Evolutionary conservation across 2,797 vertebrate species (phyloP).

Genomic region (Sebastes elongatus): DNA sequence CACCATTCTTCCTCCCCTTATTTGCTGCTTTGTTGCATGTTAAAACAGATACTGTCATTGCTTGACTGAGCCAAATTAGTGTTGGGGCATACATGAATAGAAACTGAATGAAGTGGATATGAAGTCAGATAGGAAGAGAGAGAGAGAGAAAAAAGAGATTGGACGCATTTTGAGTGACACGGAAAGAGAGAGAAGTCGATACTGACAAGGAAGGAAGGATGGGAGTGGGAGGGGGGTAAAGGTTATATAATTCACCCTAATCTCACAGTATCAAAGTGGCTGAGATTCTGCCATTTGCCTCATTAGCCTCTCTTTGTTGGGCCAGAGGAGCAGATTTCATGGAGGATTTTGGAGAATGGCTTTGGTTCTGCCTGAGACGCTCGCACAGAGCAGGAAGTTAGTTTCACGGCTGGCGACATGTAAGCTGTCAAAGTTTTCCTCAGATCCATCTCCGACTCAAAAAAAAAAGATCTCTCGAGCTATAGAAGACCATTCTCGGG

Average conservation of each 20-base stretch:
- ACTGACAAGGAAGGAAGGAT: conserved; percentile 41
- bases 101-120: conserved; percentile 65
- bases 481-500: conserved; percentile 49
- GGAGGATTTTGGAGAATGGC: conserved; percentile 74
- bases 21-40: conserved; percentile 76
- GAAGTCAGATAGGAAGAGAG: conserved; percentile 38
- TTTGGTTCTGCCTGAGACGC: conserved; percentile 66
- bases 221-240: conserved; percentile 63
- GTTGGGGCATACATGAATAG: conserved; percentile 73
- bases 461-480: conserved; percentile 66
- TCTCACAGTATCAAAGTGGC: conserved; percentile 74
- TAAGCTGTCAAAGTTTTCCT: conserved; percentile 74
- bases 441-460: conserved; percentile 62
- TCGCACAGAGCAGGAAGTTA: conserved; percentile 64
- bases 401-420: conserved; percentile 65
- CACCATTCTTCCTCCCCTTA: conserved; percentile 44
- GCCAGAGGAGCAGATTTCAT: conserved; percentile 74
- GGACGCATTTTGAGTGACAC: conserved; percentile 49
- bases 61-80: conserved; percentile 73
- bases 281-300: conserved; percentile 73
- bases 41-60: conserved; percentile 79
- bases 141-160: conserved; percentile 1
- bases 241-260: conserved; percentile 80
- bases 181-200: conserved; percentile 33
- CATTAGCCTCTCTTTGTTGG: conserved; percentile 79